Conservation (phyloP, 1,140 invertebrate genomes). For the Patella vulgata region DNA sequence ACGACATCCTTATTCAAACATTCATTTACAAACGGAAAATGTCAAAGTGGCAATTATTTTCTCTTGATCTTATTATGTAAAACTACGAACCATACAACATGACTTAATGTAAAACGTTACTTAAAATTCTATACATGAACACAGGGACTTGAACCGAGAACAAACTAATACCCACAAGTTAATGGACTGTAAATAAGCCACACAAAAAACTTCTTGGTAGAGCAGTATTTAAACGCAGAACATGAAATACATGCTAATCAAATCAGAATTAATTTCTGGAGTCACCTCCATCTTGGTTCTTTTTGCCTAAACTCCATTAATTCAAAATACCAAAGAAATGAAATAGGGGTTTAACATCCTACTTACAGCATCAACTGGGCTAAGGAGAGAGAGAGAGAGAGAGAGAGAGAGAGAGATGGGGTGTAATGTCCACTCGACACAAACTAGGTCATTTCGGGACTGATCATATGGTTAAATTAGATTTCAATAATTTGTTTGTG, state of each 20-base stretch:
- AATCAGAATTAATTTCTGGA: not conserved
- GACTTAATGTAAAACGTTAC: too few species aligned
- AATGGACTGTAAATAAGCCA: not conserved
- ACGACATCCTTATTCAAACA: too few species aligned
- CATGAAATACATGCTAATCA: not conserved
- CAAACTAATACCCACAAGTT: not conserved
- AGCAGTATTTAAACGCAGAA: not conserved
- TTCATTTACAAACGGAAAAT: too few species aligned
- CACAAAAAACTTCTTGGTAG: not conserved
- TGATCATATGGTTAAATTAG: not conserved
- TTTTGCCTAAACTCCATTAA: not conserved
- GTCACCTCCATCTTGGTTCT: not conserved
- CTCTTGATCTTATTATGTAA: too few species aligned
- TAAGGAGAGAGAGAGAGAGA: slow-evolving; percentile 12
- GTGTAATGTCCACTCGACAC: too few species aligned
- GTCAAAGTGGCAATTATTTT: too few species aligned
- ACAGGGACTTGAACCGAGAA: not conserved
- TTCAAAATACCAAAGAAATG: not conserved
- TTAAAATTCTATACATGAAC: too few species aligned
- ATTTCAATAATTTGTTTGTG: not conserved
- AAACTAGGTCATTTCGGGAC: not conserved
- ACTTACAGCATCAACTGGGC: not conserved
- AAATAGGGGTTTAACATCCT: not conserved
- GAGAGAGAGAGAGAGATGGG: slow-evolving; percentile 4
- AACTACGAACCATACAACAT: too few species aligned